phyloP scores from a whole-genome alignment of 2,888 invertebrate species.

The Rugalucina vietnamica region DNA sequence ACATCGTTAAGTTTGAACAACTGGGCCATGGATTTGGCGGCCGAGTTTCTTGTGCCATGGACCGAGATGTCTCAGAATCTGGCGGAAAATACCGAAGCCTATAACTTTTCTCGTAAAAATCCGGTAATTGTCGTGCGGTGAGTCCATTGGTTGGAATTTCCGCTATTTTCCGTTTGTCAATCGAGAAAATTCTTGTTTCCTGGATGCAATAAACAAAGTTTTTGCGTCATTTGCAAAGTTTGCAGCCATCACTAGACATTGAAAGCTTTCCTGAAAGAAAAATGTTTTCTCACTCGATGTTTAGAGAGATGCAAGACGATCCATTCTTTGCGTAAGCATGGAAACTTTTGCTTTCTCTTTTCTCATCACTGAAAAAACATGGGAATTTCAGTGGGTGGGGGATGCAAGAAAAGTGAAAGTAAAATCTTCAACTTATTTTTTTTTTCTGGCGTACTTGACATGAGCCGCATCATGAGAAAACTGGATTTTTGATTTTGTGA shows the following conservation, averaged over 20 bases:
- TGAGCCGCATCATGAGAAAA: no score
- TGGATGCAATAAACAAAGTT: background rate
- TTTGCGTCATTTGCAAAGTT: background rate
- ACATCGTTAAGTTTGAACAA: no score
- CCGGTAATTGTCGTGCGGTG: background rate
- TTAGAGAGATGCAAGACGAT: constrained; percentile 71
- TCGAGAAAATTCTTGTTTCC: constrained; percentile 4
- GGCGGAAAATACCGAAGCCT: no score
- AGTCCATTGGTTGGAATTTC: background rate
- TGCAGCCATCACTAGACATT: background rate
- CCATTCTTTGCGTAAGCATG: constrained; percentile 77
- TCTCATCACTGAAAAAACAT: background rate
- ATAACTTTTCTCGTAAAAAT: background rate
- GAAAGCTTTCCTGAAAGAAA: background rate
- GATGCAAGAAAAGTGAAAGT: background rate
- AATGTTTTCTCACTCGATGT: constrained; percentile 72
- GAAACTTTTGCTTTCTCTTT: background rate
- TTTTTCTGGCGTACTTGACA: no score
- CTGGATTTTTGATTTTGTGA: no score
- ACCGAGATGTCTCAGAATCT: no score
- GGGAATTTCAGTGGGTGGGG: background rate
- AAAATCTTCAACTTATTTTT: no score
- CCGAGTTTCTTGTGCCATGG: no score
- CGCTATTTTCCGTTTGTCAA: background rate
- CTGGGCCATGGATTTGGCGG: no score